Conservation (phyloP, 2,113 vertebrate genomes). For the Poecilia latipinna region DNA sequence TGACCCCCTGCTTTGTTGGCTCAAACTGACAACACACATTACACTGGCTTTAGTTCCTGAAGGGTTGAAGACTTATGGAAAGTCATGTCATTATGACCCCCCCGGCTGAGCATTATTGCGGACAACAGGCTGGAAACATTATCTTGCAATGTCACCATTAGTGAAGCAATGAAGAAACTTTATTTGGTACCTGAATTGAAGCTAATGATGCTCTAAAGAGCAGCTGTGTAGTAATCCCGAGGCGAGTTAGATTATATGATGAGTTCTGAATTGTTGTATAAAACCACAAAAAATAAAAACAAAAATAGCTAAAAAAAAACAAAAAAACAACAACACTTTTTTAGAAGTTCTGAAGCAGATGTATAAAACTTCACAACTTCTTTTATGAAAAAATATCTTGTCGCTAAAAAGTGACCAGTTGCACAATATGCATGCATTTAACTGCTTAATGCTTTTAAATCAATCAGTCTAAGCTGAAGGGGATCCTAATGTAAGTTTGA, state of each 20-base stretch:
- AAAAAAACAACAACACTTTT: no score
- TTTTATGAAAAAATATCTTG: no score
- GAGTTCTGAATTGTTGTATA: not conserved
- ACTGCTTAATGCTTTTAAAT: no score
- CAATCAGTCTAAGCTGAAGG: no score
- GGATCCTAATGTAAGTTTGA: no score
- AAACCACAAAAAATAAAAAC: no score
- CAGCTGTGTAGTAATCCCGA: not conserved
- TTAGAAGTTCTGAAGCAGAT: no score
- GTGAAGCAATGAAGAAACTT: not conserved
- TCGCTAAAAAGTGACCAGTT: no score
- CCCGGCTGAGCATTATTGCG: not conserved
- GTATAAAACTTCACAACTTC: no score
- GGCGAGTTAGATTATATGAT: not conserved
- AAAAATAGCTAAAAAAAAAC: no score
- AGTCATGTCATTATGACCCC: not conserved
- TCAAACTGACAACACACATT: constrained; percentile 16
- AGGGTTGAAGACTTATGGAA: not conserved
- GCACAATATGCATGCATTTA: no score
- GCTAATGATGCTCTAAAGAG: not conserved
- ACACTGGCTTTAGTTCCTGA: constrained; percentile 5
- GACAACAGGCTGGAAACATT: not conserved
- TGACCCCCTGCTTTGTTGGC: constrained; percentile 1
- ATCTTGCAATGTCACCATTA: not conserved
- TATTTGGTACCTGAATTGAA: not conserved